Base-by-base conservation (phyloP, 2,797 vertebrate species). In the Melanotaenia pygmaea region DNA sequence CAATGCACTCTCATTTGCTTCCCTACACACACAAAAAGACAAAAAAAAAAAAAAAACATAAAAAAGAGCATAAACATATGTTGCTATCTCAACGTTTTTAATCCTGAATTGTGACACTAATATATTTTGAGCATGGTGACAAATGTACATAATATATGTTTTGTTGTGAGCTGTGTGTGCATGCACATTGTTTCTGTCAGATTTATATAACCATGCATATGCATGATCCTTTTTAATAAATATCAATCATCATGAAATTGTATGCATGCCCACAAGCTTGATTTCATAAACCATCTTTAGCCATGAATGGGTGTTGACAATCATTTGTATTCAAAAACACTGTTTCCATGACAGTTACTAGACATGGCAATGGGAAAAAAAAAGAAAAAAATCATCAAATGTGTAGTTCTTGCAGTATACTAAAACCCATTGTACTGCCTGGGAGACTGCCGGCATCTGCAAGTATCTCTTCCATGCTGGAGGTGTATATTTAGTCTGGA, bases 221-320 rank as follows among this genome's bases (percentile, higher is more conserved):
- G 53, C 53, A 54, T 54, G 24, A 12, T 54, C 53, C 53, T 28
- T 26, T 54, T 54, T 54, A 28, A 54, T 28, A 54, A 54, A 54
- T 28, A 54, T 54, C 24, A 54, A 54, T 54, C 24, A 54, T 54
- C 53, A 54, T 28, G 13, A 54, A 54, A 26, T 54, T 54, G 9
- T 28, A 32, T 60, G 32, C 58, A 22, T 60, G 34, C 32, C 35
- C 35, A 60, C 58, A 5, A 14, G 24, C 26, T 12, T 54, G 53
- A 54, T 54, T 54, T 54, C 22, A 26, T 54, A 54, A 54, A 54
- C 53, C 53, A 54, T 54, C 53, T 54, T 54, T 26, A 28, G 53
- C 53, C 53, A 13, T 28, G 53, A 54, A 54, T 28, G 53, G 53
- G 3, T 54, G 53, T 54, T 54, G 53, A 54, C 53, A 54, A 54